A percentile compares a stretch with the other conserved stretches of the same genome.
Evolutionary conservation across 2,888 invertebrate genomes (phyloP).

Genomic region (Drosophila fulvimacula): DNA sequence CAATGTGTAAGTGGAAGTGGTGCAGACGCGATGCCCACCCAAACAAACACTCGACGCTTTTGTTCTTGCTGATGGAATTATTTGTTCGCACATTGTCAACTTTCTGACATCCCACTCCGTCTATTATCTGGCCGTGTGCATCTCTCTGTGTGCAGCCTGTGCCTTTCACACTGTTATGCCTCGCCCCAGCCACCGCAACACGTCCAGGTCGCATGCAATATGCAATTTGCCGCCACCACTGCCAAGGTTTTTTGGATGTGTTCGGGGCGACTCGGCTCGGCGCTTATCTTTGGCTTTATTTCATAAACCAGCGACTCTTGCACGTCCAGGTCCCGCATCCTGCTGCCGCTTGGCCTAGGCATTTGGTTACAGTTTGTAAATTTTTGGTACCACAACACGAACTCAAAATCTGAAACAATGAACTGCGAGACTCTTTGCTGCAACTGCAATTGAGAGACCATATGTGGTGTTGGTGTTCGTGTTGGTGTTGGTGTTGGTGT

Average conservation of each 20-base stretch:
- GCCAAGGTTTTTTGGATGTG: slow-evolving; percentile 52
- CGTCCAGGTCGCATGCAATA: slow-evolving; percentile 59
- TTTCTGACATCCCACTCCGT: slow-evolving; percentile 60
- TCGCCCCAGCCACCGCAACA: slow-evolving; percentile 10
- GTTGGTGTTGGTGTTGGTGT: neutral
- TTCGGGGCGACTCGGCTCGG: slow-evolving; percentile 49
- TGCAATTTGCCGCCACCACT: slow-evolving; percentile 73
- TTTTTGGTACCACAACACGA: slow-evolving; percentile 66
- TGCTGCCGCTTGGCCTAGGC: slow-evolving; percentile 27
- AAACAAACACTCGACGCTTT: slow-evolving; percentile 80
- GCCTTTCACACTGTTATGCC: slow-evolving; percentile 39
- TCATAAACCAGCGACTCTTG: slow-evolving; percentile 69
- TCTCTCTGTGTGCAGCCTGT: slow-evolving; percentile 45
- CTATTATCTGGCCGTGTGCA: slow-evolving; percentile 56
- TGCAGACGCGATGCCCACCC: slow-evolving; percentile 65
- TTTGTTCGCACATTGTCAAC: slow-evolving; percentile 83
- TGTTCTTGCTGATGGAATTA: slow-evolving; percentile 83
- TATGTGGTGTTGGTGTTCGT: slow-evolving; percentile 13
- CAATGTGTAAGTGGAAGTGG: slow-evolving; percentile 14
- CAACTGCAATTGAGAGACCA: slow-evolving; percentile 71
- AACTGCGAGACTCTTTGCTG: slow-evolving; percentile 60
- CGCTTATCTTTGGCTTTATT: slow-evolving; percentile 79
- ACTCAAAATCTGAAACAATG: slow-evolving; percentile 70
- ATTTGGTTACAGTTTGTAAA: slow-evolving; percentile 71
- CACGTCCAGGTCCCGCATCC: slow-evolving; percentile 33